Percentiles rank a stretch among this genome's conserved stretches.
These are phyloP conservation scores for Eupithecia subumbrata DNA, from an alignment of 2,888 invertebrate species.

Conservation along the genomic window DNA sequence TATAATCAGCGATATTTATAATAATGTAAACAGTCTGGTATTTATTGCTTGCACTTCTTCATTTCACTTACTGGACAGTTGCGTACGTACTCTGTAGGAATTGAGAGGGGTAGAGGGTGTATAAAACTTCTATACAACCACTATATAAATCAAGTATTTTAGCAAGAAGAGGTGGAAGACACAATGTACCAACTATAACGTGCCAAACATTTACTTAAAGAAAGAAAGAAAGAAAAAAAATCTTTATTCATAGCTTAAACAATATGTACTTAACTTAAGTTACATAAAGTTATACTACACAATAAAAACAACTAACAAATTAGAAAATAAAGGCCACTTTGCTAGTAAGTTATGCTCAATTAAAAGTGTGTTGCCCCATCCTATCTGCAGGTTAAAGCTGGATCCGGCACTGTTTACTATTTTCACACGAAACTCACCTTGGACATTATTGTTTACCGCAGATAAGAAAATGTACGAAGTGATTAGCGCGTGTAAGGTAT, in stretches of 20 bases:
- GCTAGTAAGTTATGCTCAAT: background rate
- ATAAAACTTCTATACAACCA: background rate
- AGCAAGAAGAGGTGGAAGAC: background rate
- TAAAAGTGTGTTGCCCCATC: background rate
- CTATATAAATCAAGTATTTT: background rate
- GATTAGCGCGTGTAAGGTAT: background rate
- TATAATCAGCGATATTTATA: background rate
- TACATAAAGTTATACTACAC: too few species aligned
- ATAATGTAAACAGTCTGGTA: background rate
- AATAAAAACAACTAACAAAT: too few species aligned
- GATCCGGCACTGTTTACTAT: background rate
- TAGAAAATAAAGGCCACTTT: background rate
- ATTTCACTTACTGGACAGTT: background rate
- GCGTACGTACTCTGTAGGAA: background rate
- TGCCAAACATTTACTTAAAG: background rate
- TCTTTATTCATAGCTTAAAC: too few species aligned
- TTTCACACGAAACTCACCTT: background rate
- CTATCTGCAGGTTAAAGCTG: background rate
- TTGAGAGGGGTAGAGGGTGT: background rate
- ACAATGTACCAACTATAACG: background rate
- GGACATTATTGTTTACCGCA: background rate
- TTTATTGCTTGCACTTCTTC: background rate
- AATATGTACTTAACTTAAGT: too few species aligned
- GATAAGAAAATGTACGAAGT: background rate
- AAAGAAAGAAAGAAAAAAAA: too few species aligned